Conservation (phyloP, 2,113 vertebrate genomes). For the Neogobius melanostomus region DNA sequence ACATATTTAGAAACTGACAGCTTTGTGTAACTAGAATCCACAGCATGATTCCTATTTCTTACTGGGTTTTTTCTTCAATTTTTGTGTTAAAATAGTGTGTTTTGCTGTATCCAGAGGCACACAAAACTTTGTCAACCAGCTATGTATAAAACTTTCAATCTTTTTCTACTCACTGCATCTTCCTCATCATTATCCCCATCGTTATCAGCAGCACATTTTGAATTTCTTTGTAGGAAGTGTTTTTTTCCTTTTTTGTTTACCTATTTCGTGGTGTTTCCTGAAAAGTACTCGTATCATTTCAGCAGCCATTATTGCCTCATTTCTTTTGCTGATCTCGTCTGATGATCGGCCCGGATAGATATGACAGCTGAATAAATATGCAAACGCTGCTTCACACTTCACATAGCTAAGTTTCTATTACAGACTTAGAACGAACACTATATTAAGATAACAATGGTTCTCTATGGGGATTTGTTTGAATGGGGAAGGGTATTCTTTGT, state of each 20-base stretch:
- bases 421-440: conserved; percentile 62
- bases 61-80: not conserved
- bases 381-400: conserved; percentile 65
- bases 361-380: conserved; percentile 81
- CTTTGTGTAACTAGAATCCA: no score
- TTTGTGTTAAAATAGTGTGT: conserved; percentile 1
- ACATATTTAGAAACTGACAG: no score
- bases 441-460: conserved; percentile 62
- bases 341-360: conserved; percentile 78
- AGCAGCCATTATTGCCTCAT: conserved; percentile 74
- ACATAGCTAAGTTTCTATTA: conserved; percentile 68
- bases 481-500: conserved; percentile 33
- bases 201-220: conserved; percentile 50
- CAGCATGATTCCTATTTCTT: not conserved
- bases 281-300: conserved; percentile 59
- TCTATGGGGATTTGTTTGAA: conserved; percentile 67
- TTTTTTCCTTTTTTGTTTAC: conserved; percentile 56
- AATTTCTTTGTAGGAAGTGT: conserved; percentile 53
- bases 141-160: conserved; percentile 50
- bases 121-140: conserved; percentile 30
- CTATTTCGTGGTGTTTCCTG: conserved; percentile 64
- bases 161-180: conserved; percentile 38
- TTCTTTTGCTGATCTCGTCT: conserved; percentile 74
- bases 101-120: conserved; percentile 8
- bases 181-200: conserved; percentile 63